phyloP scores from a whole-genome alignment of 2,888 invertebrate genomes.

The Lissonota sp. region DNA sequence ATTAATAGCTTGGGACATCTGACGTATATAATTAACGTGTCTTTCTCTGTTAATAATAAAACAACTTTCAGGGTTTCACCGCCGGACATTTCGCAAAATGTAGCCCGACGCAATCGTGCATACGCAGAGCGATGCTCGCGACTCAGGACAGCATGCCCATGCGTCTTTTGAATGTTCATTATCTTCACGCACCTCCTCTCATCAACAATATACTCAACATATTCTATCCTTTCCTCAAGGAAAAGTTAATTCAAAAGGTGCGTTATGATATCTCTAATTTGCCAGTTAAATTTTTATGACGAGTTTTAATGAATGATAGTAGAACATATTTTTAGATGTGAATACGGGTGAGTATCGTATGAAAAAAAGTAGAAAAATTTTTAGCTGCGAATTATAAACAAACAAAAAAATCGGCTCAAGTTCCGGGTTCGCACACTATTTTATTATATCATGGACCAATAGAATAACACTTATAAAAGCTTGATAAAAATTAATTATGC shows the following conservation, averaged over 20 bases:
- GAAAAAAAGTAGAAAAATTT: too few species aligned
- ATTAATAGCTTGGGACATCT: too few species aligned
- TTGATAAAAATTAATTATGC: too few species aligned
- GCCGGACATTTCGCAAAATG: conserved; percentile 80
- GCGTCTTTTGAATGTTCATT: conserved; percentile 78
- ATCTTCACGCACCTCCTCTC: conserved; percentile 77
- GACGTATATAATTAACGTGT: conserved; percentile 12
- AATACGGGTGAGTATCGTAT: too few species aligned
- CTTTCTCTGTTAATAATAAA: conserved; percentile 6
- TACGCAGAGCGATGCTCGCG: conserved; percentile 80
- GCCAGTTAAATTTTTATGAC: not conserved
- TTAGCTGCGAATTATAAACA: too few species aligned
- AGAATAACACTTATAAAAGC: too few species aligned
- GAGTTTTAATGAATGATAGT: too few species aligned
- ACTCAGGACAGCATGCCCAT: conserved; percentile 82
- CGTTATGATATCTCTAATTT: not conserved
- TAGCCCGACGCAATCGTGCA: conserved; percentile 78
- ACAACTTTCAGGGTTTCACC: conserved; percentile 74
- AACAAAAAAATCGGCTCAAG: too few species aligned
- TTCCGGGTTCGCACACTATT: too few species aligned
- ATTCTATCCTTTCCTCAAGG: conserved; percentile 80
- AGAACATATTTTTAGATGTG: too few species aligned
- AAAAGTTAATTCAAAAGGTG: conserved; percentile 81
- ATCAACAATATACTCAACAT: conserved; percentile 77
- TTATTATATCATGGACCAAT: too few species aligned